Conservation (phyloP, 1,140 invertebrate genomes). For the Stenopsyche tienmushanensis region DNA sequence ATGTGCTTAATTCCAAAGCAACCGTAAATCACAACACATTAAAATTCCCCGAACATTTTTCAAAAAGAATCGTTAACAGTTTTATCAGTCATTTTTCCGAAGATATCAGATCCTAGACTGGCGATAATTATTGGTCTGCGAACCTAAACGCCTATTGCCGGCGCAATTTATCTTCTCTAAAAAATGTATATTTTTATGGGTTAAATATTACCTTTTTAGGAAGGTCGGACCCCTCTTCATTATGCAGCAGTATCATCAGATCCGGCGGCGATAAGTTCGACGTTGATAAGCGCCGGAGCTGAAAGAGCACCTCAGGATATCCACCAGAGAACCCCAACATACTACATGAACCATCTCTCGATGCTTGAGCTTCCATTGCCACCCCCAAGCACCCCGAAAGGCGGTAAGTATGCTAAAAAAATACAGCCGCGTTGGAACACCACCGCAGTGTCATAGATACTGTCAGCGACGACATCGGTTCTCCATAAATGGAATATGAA, state of each 20-base stretch:
- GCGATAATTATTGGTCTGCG: too few species aligned
- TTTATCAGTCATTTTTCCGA: background rate
- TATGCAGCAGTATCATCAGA: slow-evolving; percentile 72
- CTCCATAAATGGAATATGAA: too few species aligned
- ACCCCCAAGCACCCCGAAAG: slow-evolving; percentile 42
- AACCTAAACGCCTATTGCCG: too few species aligned
- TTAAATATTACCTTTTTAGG: slow-evolving; percentile 50
- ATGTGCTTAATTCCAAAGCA: too few species aligned
- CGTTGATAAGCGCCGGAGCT: slow-evolving; percentile 67
- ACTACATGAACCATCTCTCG: slow-evolving; percentile 65
- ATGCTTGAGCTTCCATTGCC: slow-evolving; percentile 62
- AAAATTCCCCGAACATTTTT: background rate
- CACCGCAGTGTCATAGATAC: background rate
- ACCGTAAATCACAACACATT: too few species aligned
- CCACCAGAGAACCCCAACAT: slow-evolving; percentile 66
- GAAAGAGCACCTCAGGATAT: slow-evolving; percentile 66
- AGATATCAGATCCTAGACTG: background rate
- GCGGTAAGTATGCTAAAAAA: slow-evolving; percentile 28
- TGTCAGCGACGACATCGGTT: too few species aligned
- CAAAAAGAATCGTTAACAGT: background rate
- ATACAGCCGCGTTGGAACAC: background rate
- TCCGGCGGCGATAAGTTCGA: slow-evolving; percentile 62
- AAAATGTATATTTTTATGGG: slow-evolving; percentile 5
- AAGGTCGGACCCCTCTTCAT: slow-evolving; percentile 78
- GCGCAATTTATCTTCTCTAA: too few species aligned